These are phyloP conservation scores for Eupsittula cactorum DNA, from an alignment of 2,113 vertebrate genomes.

Conservation along the genomic window DNA sequence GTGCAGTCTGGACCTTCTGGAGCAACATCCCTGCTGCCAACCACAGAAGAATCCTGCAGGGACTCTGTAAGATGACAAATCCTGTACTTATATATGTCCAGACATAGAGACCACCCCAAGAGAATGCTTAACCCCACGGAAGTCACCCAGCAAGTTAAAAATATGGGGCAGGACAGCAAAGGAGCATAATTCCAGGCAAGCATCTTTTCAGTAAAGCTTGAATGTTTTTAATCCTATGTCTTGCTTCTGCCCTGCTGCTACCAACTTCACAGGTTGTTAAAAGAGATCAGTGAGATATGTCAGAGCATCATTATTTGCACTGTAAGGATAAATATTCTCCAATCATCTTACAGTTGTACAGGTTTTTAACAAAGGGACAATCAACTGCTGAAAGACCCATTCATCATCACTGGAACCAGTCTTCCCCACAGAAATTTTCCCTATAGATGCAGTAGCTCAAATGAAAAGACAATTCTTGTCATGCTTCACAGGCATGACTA, in stretches of 20 bases:
- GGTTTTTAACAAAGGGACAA: neutral
- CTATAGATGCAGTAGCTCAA: neutral
- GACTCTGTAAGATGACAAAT: neutral
- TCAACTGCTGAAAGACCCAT: neutral
- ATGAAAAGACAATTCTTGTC: neutral
- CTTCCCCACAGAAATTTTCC: neutral
- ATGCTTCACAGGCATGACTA: neutral
- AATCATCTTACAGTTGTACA: neutral
- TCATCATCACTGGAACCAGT: neutral
- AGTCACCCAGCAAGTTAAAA: neutral
- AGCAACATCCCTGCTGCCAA: neutral
- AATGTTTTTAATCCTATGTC: neutral
- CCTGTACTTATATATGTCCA: neutral
- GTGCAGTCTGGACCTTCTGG: neutral
- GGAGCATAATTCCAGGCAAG: neutral
- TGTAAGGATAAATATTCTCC: neutral
- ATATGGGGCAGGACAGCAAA: neutral
- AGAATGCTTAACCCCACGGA: rapidly evolving
- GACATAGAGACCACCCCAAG: neutral
- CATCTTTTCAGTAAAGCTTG: neutral
- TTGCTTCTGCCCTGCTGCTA: neutral
- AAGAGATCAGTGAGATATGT: neutral
- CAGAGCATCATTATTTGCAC: neutral
- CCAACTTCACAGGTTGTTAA: neutral
- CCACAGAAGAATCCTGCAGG: neutral